phyloP scores from a whole-genome alignment of 2,888 invertebrate species.

The Electrophaes corylata region DNA sequence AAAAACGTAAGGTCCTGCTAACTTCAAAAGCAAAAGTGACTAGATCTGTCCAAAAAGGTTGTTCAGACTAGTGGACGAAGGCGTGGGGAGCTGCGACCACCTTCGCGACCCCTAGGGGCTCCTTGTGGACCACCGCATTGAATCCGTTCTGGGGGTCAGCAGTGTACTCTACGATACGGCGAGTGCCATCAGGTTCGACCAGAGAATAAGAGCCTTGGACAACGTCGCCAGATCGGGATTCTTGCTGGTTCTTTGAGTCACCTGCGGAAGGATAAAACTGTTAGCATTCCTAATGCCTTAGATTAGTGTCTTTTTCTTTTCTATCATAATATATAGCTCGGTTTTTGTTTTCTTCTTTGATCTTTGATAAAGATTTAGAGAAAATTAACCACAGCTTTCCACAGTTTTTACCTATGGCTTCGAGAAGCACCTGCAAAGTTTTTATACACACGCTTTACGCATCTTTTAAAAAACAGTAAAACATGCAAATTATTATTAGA shows the following conservation, averaged over 20 bases:
- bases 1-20: neutral
- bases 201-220: conserved; percentile 87
- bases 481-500: conserved; percentile 12
- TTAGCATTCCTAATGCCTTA: no score
- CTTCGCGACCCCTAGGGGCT: conserved; percentile 79
- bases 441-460: no score
- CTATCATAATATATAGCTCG: no score
- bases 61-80: conserved; percentile 61
- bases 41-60: conserved; percentile 42
- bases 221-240: conserved; percentile 85
- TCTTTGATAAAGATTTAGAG: no score
- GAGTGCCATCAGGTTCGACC: conserved; percentile 86
- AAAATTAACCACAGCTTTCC: no score
- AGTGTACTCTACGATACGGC: conserved; percentile 86
- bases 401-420: no score
- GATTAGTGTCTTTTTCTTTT: no score
- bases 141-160: conserved; percentile 87
- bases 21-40: conserved; percentile 9
- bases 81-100: conserved; percentile 66
- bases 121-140: conserved; percentile 87
- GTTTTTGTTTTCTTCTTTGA: no score
- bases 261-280: conserved; percentile 49
- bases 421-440: no score
- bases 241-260: conserved; percentile 79
- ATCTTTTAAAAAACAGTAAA: no score